phyloP scores from a whole-genome alignment of 2,888 invertebrate species.

The Perdita meconis region DNA sequence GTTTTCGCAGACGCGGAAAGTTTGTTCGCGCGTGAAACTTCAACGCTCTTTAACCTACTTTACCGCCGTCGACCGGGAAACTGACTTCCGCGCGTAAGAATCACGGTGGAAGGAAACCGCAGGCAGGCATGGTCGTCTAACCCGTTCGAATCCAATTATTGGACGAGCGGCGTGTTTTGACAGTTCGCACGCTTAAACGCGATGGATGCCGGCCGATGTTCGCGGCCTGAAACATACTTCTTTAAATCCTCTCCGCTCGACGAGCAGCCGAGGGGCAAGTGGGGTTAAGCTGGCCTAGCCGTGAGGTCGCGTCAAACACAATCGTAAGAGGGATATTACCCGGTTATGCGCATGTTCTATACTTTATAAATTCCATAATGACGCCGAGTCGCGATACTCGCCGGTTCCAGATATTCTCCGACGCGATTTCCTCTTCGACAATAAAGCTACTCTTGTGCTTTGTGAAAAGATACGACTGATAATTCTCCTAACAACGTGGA shows the following conservation, averaged over 20 bases:
- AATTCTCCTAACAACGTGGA: too few relatives aligned
- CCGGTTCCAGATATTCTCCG: background rate
- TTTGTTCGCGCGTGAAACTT: slow-evolving; percentile 9
- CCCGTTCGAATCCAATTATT: slow-evolving; percentile 52
- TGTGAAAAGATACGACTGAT: too few relatives aligned
- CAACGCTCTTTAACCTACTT: slow-evolving; percentile 18
- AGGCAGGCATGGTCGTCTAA: slow-evolving; percentile 18
- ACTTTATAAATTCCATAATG: slow-evolving; percentile 19
- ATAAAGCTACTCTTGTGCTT: too few relatives aligned
- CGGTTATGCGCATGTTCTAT: slow-evolving; percentile 40
- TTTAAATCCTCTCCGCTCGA: slow-evolving; percentile 75
- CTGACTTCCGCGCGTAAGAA: background rate
- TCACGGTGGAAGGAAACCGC: slow-evolving; percentile 14
- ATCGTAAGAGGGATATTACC: slow-evolving; percentile 74
- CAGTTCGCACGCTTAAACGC: slow-evolving; percentile 60
- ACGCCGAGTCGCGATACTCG: background rate
- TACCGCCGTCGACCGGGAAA: background rate
- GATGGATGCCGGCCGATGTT: slow-evolving; percentile 40
- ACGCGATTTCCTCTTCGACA: too few relatives aligned
- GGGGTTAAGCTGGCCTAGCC: slow-evolving; percentile 81
- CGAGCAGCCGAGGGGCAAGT: slow-evolving; percentile 77
- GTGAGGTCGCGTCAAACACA: slow-evolving; percentile 81
- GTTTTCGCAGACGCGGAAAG: background rate
- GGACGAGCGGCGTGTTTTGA: slow-evolving; percentile 59
- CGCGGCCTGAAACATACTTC: slow-evolving; percentile 70